phyloP scores from a whole-genome alignment of 2,797 vertebrate species.

The Sylvia borin region DNA sequence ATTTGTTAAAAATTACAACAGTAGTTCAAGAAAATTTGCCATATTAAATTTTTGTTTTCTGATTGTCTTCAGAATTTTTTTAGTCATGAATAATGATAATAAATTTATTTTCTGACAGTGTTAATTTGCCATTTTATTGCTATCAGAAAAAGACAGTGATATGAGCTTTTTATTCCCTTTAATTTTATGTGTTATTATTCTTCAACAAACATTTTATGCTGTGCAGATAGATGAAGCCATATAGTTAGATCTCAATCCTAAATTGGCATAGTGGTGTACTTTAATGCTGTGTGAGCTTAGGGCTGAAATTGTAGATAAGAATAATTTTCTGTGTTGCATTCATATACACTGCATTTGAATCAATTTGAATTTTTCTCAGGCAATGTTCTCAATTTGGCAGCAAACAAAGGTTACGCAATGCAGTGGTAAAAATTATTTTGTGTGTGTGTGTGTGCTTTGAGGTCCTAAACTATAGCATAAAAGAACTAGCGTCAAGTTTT shows the following conservation, averaged over 20 bases:
- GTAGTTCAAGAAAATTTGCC: not conserved
- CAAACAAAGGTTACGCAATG: not conserved
- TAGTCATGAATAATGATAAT: not conserved
- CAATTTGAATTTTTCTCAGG: not conserved
- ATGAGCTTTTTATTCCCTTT: not conserved
- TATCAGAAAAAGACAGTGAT: not conserved
- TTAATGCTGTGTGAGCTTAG: not conserved
- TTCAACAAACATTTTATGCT: not conserved
- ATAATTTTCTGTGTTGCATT: not conserved
- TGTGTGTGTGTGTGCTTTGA: not conserved
- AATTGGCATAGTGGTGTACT: not conserved
- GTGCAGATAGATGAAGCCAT: not conserved
- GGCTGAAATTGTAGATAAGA: not conserved
- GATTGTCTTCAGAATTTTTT: not conserved
- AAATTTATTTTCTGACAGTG: not conserved
- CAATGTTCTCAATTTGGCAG: not conserved
- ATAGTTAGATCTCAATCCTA: not conserved
- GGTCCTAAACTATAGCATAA: not conserved
- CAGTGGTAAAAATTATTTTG: not conserved
- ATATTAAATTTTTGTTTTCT: not conserved
- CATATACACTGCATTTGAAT: not conserved
- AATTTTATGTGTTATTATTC: not conserved
- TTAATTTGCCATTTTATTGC: not conserved
- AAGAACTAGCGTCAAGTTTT: not conserved
- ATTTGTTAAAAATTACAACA: not conserved